Evolutionary conservation across 53 echinoderm and acorn worm species (phyloP), one percentile per base, ranked within the genome.

Genomic region (Echinarachnius parma): DNA sequence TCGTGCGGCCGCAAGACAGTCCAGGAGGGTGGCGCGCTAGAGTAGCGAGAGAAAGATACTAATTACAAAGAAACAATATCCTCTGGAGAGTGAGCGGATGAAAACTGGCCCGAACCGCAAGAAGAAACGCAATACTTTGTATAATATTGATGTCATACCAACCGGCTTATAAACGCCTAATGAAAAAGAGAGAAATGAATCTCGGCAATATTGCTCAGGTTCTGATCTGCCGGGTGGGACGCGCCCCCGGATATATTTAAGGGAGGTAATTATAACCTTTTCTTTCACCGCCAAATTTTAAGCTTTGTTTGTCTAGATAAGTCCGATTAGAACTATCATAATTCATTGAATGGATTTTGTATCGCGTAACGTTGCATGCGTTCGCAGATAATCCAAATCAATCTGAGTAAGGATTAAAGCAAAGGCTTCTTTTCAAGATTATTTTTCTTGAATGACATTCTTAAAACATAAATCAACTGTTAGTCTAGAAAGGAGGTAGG

Each of bases 71-170:
- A 68, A 68, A 68, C 68, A 68, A 68, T 68, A 68, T 68, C 53
- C 68, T 53, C 52, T 34, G 50, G 34, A 45, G 50, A 68, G 52
- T 34, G 68, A 52, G 49, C 33, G 33, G 34, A 68, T 52, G 22
- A 36, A 68, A 53, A 34, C 31, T 32, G 68, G 36, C 56, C 74
- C 39, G 57, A 9, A 72, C 56, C 55, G 74, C 55, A 57, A 55
- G 74, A 36, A 26, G 74, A 72, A 72, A 72, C 74, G 74, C 74
- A 72, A 72, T 72, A 72, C 74, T 57, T 72, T 72, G 74, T 72
- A 44, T 72, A 72, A 72, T 72, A 72, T 72, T 72, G 74, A 72
- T 72, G 57, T 56, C 74, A 72, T 56, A 72, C 74, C 74, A 57
- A 72, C 56, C 35, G 24, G 74, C 74, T 72, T 37, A 72, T 52